Conservation (phyloP, 1,140 invertebrate species). For the Heterodera schachtii region DNA sequence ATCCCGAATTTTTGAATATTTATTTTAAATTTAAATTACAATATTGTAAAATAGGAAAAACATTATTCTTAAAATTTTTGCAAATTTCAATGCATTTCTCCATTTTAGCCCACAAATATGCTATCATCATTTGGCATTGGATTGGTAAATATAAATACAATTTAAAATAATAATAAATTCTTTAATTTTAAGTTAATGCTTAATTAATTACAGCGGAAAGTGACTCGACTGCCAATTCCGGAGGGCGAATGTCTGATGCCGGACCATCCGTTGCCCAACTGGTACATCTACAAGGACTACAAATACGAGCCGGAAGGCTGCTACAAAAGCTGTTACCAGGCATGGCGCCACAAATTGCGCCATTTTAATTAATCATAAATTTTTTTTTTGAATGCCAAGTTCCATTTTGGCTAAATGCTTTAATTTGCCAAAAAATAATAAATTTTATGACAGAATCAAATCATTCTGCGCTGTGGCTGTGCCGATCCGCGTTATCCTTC, state of each 20-base stretch:
- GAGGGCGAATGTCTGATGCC: slow-evolving; percentile 52
- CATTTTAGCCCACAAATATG: slow-evolving; percentile 48
- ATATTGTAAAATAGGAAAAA: no score
- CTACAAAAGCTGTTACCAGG: slow-evolving; percentile 61
- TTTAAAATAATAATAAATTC: neutral
- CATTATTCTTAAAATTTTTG: no score
- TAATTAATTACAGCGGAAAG: slow-evolving; percentile 39
- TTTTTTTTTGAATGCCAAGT: no score
- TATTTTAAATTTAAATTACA: no score
- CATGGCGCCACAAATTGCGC: neutral
- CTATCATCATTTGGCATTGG: slow-evolving; percentile 58
- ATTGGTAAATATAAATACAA: neutral
- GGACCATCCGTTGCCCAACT: slow-evolving; percentile 38
- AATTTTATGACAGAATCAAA: slow-evolving; percentile 43
- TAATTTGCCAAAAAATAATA: slow-evolving; percentile 7
- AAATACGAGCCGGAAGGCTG: slow-evolving; percentile 65
- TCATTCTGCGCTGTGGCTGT: slow-evolving; percentile 55
- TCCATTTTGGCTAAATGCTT: no score
- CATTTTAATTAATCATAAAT: neutral
- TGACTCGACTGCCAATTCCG: slow-evolving; percentile 52
- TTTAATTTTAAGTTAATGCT: neutral
- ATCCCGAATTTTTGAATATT: no score
- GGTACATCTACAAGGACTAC: slow-evolving; percentile 59
- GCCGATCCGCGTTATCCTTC: slow-evolving; percentile 62
- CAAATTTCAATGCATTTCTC: no score